Percentiles rank a stretch among this genome's conserved stretches.
Conservation (phyloP, 2,797 vertebrate genomes). For the Malurus splendens region DNA sequence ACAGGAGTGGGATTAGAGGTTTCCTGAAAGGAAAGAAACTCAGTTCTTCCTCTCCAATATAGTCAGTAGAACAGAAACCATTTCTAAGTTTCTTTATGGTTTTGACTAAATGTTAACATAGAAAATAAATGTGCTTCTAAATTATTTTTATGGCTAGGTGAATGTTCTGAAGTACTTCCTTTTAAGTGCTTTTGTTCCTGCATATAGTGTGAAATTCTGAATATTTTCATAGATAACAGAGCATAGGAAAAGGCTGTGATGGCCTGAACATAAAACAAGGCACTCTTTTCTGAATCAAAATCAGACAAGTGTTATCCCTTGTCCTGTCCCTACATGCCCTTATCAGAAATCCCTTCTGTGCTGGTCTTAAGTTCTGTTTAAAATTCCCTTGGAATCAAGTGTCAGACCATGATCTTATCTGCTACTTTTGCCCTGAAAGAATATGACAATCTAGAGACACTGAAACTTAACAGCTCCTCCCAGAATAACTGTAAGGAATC, state of each 20-base stretch:
- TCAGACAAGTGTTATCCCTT: not conserved
- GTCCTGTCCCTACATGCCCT: not conserved
- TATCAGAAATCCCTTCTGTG: not conserved
- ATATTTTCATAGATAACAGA: not conserved
- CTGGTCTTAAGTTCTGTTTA: not conserved
- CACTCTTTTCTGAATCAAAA: not conserved
- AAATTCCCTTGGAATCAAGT: not conserved
- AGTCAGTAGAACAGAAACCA: not conserved
- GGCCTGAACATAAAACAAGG: not conserved
- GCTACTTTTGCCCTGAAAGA: not conserved
- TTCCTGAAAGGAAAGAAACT: not conserved
- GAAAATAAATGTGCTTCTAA: not conserved
- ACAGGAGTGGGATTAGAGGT: not conserved
- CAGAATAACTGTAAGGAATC: not conserved
- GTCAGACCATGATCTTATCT: not conserved
- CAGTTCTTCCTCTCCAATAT: not conserved
- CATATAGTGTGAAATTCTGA: not conserved
- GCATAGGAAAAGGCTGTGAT: not conserved
- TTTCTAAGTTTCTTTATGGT: not conserved
- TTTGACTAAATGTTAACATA: slow-evolving; percentile 10
- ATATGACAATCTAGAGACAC: not conserved
- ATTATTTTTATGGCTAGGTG: slow-evolving; percentile 7
- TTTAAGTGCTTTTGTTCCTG: not conserved
- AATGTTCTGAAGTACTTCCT: not conserved
- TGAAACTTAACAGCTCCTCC: not conserved